phyloP scores from a whole-genome alignment of 2,888 invertebrate species.

The Nemotelus nigrinus region DNA sequence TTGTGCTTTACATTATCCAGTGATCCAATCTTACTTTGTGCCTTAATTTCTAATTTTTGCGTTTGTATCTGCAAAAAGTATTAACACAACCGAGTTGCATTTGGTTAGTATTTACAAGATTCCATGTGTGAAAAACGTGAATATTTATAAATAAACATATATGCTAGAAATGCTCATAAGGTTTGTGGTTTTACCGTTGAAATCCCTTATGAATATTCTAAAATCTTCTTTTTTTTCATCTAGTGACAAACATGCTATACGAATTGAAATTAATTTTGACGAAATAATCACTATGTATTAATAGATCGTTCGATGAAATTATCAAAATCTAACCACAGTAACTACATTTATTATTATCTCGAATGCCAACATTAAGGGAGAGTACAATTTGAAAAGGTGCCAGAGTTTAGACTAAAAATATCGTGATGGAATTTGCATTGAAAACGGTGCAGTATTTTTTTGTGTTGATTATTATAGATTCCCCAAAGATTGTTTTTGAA shows the following conservation, averaged over 20 bases:
- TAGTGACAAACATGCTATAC: too few relatives aligned
- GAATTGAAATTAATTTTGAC: too few relatives aligned
- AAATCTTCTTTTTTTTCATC: too few relatives aligned
- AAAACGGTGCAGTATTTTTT: conserved; percentile 15
- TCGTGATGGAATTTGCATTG: conserved; percentile 21
- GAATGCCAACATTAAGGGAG: not conserved
- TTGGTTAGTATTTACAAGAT: conserved; percentile 40
- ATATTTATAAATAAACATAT: too few relatives aligned
- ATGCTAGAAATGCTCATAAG: too few relatives aligned
- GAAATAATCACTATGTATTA: too few relatives aligned
- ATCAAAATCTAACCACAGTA: not conserved
- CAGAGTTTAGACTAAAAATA: not conserved
- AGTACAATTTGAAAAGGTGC: conserved; percentile 3
- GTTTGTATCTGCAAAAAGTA: conserved; percentile 76
- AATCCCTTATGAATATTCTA: too few relatives aligned
- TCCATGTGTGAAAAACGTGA: too few relatives aligned
- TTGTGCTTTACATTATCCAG: conserved; percentile 87
- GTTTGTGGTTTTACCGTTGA: too few relatives aligned
- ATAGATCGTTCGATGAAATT: too few relatives aligned
- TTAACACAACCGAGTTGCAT: conserved; percentile 21
- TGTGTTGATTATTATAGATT: not conserved
- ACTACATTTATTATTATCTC: not conserved
- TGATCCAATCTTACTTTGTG: conserved; percentile 91
- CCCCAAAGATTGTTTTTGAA: not conserved
- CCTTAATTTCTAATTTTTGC: conserved; percentile 92